Conservation (phyloP, 2,797 vertebrate genomes). For the Sciurus vulgaris region DNA sequence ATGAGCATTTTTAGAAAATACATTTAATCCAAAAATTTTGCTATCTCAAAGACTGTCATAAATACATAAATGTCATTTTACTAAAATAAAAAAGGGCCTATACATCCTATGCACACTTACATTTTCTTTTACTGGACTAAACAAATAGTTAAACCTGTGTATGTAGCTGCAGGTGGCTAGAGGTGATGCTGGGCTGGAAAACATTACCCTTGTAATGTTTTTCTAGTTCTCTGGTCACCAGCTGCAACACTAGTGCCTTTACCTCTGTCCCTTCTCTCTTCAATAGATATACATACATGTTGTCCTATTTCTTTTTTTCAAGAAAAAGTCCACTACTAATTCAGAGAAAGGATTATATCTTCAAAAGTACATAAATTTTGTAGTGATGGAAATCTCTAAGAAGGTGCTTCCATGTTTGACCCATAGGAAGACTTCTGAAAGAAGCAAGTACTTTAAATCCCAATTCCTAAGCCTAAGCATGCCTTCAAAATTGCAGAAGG, state of each 20-base stretch:
- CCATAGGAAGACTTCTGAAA: not conserved
- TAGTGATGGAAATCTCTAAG: not conserved
- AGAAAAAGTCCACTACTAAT: not conserved
- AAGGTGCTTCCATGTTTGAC: not conserved
- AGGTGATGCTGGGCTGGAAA: not conserved
- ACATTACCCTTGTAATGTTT: not conserved
- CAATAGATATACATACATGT: not conserved
- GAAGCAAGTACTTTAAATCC: not conserved
- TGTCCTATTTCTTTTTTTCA: not conserved
- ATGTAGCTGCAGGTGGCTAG: not conserved
- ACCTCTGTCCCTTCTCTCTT: not conserved
- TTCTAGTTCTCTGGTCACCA: not conserved
- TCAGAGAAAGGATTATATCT: not conserved
- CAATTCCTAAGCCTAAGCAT: not conserved
- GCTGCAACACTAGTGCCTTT: not conserved
- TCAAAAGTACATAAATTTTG: not conserved
- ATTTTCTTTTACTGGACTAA: not conserved
- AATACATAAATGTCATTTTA: not conserved
- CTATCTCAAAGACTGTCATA: not conserved
- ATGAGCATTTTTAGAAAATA: slow-evolving; percentile 12
- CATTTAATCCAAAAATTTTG: slow-evolving; percentile 49
- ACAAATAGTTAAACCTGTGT: not conserved
- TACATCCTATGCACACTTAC: not conserved
- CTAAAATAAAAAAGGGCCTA: not conserved
- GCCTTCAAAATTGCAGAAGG: slow-evolving; percentile 6